Evolutionary conservation across 2,888 invertebrate species (phyloP).

Genomic region (Cepaea hortensis): DNA sequence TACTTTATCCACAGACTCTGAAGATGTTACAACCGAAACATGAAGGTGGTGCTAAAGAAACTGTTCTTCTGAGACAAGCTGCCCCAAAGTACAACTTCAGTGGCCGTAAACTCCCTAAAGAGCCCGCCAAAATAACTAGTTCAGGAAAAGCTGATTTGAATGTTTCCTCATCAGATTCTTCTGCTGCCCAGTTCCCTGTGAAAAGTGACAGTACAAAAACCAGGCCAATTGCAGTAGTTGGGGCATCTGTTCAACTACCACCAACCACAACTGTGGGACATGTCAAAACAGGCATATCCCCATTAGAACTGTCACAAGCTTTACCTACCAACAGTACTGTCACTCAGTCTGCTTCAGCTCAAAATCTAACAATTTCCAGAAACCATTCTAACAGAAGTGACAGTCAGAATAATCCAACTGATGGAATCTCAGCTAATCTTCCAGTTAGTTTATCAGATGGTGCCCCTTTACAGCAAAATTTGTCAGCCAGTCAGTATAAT

Average conservation of each 20-base stretch:
- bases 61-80: conserved; percentile 64
- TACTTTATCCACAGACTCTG: too few relatives aligned
- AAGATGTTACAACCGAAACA: conserved; percentile 10
- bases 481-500: not conserved
- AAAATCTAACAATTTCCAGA: not conserved
- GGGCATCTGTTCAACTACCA: conserved; percentile 20
- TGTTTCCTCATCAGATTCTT: not conserved
- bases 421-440: not conserved
- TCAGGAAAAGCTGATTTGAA: not conserved
- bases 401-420: not conserved
- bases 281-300: not conserved
- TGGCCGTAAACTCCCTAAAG: conserved; percentile 55
- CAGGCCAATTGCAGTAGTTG: conserved; percentile 42
- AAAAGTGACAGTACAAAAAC: not conserved
- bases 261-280: not conserved
- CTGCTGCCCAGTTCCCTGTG: not conserved
- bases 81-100: conserved; percentile 66
- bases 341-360: not conserved
- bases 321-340: not conserved
- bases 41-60: conserved; percentile 53
- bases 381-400: not conserved
- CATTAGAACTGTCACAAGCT: not conserved
- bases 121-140: conserved; percentile 9
- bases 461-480: not conserved
- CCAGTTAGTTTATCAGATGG: not conserved